Evolutionary conservation across 2,113 vertebrate species (phyloP).

Genomic region (Pycnonotus jocosus): DNA sequence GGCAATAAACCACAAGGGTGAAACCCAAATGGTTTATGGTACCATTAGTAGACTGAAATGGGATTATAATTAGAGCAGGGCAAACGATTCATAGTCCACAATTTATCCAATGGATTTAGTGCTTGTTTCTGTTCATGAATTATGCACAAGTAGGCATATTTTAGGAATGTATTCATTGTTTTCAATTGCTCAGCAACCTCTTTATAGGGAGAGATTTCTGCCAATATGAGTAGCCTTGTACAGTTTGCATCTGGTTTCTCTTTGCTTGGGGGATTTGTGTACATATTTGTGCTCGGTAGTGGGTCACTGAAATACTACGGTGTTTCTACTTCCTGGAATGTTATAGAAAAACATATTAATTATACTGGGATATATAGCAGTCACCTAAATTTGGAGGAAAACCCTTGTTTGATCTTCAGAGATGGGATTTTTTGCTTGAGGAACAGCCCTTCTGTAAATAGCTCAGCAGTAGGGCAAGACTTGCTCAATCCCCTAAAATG

Average conservation of each 20-base stretch:
- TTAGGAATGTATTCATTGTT: conserved; percentile 50
- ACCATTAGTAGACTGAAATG: conserved; percentile 49
- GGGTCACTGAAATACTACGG: not conserved
- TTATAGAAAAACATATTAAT: not conserved
- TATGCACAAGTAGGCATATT: conserved; percentile 54
- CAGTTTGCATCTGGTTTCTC: not conserved
- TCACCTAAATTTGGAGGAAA: not conserved
- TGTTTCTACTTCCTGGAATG: not conserved
- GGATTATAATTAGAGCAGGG: conserved; percentile 55
- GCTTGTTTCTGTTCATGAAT: conserved; percentile 60
- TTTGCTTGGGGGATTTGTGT: not conserved
- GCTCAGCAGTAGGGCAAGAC: not conserved
- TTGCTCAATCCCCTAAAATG: not conserved
- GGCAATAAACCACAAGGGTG: conserved; percentile 36
- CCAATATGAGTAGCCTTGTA: not conserved
- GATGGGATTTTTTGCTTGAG: not conserved
- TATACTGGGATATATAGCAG: not conserved
- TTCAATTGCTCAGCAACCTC: conserved; percentile 14
- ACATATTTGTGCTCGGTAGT: not conserved
- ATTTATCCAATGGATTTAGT: conserved; percentile 61
- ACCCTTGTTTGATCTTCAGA: not conserved
- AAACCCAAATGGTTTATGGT: conserved; percentile 23
- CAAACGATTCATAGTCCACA: conserved; percentile 51
- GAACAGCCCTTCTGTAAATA: not conserved
- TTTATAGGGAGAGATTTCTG: not conserved